Conservation (phyloP, 2,888 invertebrate genomes). For the Sylvicola fuscatus region DNA sequence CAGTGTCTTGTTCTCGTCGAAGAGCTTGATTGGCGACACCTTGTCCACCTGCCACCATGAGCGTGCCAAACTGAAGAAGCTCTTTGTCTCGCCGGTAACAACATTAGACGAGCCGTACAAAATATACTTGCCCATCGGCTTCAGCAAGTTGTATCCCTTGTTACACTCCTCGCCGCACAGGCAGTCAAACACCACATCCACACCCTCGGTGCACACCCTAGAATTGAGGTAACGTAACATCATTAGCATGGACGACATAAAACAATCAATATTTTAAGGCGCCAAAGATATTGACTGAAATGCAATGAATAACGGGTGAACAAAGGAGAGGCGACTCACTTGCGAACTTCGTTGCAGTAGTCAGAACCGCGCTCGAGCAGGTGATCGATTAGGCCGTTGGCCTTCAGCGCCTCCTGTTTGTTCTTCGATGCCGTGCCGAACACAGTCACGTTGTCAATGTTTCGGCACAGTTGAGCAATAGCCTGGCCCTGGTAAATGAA, state of each 20-base stretch:
- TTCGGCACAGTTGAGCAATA: slow-evolving; percentile 59
- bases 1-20: slow-evolving; percentile 72
- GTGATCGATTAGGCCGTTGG: slow-evolving; percentile 48
- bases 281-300: too few species aligned
- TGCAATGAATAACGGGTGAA: too few species aligned
- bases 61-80: slow-evolving; percentile 77
- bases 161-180: slow-evolving; percentile 78
- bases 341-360: slow-evolving; percentile 66
- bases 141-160: slow-evolving; percentile 59
- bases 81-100: slow-evolving; percentile 78
- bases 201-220: slow-evolving; percentile 36
- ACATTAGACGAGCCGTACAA: slow-evolving; percentile 75
- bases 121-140: slow-evolving; percentile 76
- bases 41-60: slow-evolving; percentile 90
- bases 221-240: too few species aligned
- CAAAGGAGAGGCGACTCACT: slow-evolving; percentile 38
- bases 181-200: slow-evolving; percentile 73
- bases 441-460: slow-evolving; percentile 58
- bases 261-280: too few species aligned
- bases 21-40: slow-evolving; percentile 69
- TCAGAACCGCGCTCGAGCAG: slow-evolving; percentile 62
- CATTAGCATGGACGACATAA: too few species aligned
- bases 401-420: slow-evolving; percentile 68
- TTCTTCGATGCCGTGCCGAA: slow-evolving; percentile 69
- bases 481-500: slow-evolving; percentile 51